phyloP scores from a whole-genome alignment of 2,888 invertebrate species.

The Andrena dorsata region DNA sequence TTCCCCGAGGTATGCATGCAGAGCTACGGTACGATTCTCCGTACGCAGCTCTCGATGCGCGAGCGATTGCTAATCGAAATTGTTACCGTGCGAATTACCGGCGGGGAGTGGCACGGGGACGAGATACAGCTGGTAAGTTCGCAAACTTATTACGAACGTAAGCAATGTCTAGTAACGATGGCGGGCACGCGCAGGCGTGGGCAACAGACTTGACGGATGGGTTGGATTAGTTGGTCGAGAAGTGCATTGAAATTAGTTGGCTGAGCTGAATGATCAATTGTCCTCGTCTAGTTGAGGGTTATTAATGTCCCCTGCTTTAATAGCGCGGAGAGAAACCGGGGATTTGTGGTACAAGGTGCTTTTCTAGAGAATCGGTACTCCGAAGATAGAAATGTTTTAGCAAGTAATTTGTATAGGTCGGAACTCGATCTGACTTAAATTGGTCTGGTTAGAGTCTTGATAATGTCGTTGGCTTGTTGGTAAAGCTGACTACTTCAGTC shows the following conservation, averaged over 20 bases:
- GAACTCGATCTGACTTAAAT: no score
- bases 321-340: not conserved
- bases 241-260: slow-evolving; percentile 11
- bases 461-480: no score
- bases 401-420: no score
- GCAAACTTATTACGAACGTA: slow-evolving; percentile 33
- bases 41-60: not conserved
- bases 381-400: no score
- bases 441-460: no score
- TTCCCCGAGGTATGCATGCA: not conserved
- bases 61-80: slow-evolving; percentile 41
- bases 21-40: slow-evolving; percentile 5
- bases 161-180: not conserved
- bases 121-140: slow-evolving; percentile 18
- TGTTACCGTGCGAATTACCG: not conserved
- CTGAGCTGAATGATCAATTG: slow-evolving; percentile 13
- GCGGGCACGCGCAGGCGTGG: not conserved
- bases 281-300: not conserved
- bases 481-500: no score
- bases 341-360: not conserved
- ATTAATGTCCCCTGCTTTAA: not conserved
- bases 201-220: slow-evolving; percentile 27
- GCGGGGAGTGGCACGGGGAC: not conserved
- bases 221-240: not conserved
- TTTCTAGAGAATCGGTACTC: not conserved